phyloP scores from a whole-genome alignment of 2,797 vertebrate species.

The Sphenodon punctatus region DNA sequence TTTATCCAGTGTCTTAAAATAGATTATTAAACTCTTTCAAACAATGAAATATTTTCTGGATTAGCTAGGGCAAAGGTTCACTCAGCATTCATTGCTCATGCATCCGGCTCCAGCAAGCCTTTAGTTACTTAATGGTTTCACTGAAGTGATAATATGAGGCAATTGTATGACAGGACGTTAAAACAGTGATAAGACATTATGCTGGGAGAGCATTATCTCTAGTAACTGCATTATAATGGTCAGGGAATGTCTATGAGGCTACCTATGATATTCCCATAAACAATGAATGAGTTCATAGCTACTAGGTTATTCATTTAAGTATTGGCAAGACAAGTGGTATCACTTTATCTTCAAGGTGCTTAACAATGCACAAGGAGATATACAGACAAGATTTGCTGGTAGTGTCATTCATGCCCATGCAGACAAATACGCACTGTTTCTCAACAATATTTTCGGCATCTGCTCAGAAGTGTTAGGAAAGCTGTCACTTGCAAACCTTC shows the following conservation, averaged over 20 bases:
- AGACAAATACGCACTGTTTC: slow-evolving; percentile 14
- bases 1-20: background rate
- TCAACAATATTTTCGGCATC: slow-evolving; percentile 43
- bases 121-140: slow-evolving; percentile 64
- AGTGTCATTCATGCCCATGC: slow-evolving; percentile 14
- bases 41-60: background rate
- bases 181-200: slow-evolving; percentile 63
- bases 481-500: slow-evolving; percentile 60
- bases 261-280: background rate
- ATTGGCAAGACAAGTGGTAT: background rate
- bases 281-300: background rate
- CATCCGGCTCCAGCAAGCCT: slow-evolving; percentile 53
- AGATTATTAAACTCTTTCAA: background rate
- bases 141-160: slow-evolving; percentile 64
- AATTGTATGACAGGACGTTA: slow-evolving; percentile 69
- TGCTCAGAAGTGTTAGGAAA: slow-evolving; percentile 62
- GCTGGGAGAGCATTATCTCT: slow-evolving; percentile 43
- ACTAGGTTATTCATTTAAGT: background rate
- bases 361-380: slow-evolving; percentile 5
- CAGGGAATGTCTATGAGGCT: slow-evolving; percentile 39
- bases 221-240: slow-evolving; percentile 35
- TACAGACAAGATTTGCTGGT: slow-evolving; percentile 15
- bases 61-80: slow-evolving; percentile 5
- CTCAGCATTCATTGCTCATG: slow-evolving; percentile 15
- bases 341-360: background rate